A percentile compares a stretch with the other conserved stretches of the same genome.
Conservation (phyloP, 2,888 invertebrate genomes). For the Pollenia amentaria region DNA sequence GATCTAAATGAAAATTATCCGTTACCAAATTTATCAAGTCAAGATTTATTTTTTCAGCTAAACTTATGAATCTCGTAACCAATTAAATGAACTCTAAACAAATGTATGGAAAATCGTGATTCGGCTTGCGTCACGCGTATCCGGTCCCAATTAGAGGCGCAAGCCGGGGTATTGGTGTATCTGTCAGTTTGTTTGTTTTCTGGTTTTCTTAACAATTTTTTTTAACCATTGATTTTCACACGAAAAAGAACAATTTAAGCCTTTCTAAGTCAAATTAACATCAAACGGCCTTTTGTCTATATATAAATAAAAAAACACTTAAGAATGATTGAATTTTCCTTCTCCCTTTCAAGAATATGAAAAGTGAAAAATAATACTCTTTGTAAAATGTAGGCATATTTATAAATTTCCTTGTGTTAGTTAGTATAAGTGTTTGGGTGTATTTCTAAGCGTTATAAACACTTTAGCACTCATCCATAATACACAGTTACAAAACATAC, state of each 20-base stretch:
- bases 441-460: background rate
- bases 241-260: conserved; percentile 67
- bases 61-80: no score
- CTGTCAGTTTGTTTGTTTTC: background rate
- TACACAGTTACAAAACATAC: conserved; percentile 33
- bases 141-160: no score
- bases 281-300: conserved; percentile 49
- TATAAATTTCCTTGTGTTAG: background rate
- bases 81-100: no score
- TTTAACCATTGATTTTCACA: conserved; percentile 49
- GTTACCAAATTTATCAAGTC: no score
- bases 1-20: no score
- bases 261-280: conserved; percentile 78
- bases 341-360: background rate
- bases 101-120: no score
- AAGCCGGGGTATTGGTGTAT: background rate
- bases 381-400: background rate
- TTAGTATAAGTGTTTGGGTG: background rate
- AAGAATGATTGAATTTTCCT: conserved; percentile 34
- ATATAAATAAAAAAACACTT: background rate
- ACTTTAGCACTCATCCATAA: conserved; percentile 13
- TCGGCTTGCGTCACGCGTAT: no score
- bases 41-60: no score
- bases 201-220: background rate
- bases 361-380: conserved; percentile 40